A percentile compares a stretch with the other conserved stretches of the same genome.
Evolutionary conservation across 35 echinoderm and acorn worm genomes (phyloP).

Genomic region (Apostichopus japonicus): DNA sequence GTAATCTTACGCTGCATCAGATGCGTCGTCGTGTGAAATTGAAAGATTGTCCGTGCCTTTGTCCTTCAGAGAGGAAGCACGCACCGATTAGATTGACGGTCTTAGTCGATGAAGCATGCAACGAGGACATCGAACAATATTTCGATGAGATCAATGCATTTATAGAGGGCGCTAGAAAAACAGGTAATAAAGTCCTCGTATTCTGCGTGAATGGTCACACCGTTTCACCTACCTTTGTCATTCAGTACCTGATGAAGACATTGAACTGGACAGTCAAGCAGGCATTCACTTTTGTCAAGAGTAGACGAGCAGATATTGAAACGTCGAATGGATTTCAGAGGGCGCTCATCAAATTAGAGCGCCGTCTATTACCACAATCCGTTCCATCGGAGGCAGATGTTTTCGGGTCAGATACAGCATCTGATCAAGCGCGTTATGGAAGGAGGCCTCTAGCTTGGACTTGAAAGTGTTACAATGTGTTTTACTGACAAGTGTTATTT

Average conservation of each 20-base stretch:
- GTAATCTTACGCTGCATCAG: slow-evolving; percentile 74
- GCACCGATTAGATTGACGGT: slow-evolving; percentile 79
- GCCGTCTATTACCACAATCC: slow-evolving; percentile 60
- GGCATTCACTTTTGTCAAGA: slow-evolving; percentile 67
- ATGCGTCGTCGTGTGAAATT: slow-evolving; percentile 68
- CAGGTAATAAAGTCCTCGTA: slow-evolving; percentile 69
- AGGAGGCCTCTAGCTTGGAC: slow-evolving; percentile 50
- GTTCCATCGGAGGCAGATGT: not conserved
- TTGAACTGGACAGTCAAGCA: slow-evolving; percentile 73
- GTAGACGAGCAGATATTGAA: slow-evolving; percentile 54
- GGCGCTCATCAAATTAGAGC: slow-evolving; percentile 72
- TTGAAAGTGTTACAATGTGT: not conserved
- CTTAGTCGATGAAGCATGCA: slow-evolving; percentile 57
- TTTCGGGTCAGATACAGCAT: not conserved
- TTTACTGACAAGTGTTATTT: not conserved
- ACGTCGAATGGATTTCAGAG: slow-evolving; percentile 71
- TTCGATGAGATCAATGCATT: slow-evolving; percentile 93
- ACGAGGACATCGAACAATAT: slow-evolving; percentile 78
- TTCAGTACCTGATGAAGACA: slow-evolving; percentile 87
- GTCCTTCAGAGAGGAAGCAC: slow-evolving; percentile 84
- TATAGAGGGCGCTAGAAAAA: slow-evolving; percentile 81
- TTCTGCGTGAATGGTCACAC: slow-evolving; percentile 74
- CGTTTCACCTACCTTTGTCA: slow-evolving; percentile 69
- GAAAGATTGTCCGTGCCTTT: slow-evolving; percentile 87
- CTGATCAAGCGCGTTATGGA: slow-evolving; percentile 29